Percentiles rank a stretch among this genome's conserved stretches.
Evolutionary conservation across 2,797 vertebrate genomes (phyloP).

Genomic region (Eidolon dupreanum): DNA sequence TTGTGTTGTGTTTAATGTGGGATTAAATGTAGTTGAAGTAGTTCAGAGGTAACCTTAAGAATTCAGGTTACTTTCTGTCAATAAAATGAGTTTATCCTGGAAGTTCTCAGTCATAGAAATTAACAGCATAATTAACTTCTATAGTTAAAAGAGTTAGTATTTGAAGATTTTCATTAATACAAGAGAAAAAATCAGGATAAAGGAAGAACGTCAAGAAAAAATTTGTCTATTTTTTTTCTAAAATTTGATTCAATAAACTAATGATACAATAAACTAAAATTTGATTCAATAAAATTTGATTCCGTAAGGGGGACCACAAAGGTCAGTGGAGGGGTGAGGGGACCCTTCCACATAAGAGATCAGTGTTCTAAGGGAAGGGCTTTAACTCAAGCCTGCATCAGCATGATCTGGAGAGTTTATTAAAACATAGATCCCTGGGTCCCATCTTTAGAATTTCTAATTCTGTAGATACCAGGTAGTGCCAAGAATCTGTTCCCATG

Average conservation of each 20-base stretch:
- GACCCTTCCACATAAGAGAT: background rate
- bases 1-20: background rate
- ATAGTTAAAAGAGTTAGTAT: background rate
- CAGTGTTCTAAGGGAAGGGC: background rate
- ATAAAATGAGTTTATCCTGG: background rate
- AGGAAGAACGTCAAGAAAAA: background rate
- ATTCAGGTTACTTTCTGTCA: background rate
- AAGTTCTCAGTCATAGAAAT: background rate
- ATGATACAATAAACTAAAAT: background rate
- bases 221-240: background rate
- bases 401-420: background rate
- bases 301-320: too few relatives aligned
- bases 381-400: background rate
- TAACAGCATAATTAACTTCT: background rate
- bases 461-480: background rate
- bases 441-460: background rate
- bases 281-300: background rate
- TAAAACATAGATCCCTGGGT: background rate
- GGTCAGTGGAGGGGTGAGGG: fast-evolving
- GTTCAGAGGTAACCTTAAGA: background rate
- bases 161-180: background rate
- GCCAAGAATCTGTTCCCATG: background rate
- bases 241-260: background rate
- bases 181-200: background rate
- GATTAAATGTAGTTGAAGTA: background rate